Conservation (phyloP, 1,140 invertebrate species). For the Calycopis cecrops region DNA sequence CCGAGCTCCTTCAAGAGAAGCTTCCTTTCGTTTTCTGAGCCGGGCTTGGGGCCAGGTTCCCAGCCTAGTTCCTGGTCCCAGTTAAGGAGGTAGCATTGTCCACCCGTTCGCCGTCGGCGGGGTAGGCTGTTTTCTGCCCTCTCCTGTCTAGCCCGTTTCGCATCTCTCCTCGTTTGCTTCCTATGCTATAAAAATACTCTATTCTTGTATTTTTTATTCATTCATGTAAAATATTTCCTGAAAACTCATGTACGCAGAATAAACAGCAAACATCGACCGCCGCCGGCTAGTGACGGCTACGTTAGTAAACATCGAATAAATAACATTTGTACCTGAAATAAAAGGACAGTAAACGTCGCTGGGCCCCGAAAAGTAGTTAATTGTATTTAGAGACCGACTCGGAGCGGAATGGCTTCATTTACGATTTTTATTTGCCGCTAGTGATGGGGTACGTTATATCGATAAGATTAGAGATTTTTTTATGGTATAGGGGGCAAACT, state of each 20-base stretch:
- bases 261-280: not conserved
- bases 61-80: too few relatives aligned
- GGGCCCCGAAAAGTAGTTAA: constrained; percentile 69
- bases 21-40: too few relatives aligned
- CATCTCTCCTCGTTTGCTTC: too few relatives aligned
- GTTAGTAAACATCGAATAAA: constrained; percentile 44
- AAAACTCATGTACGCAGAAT: not conserved
- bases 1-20: too few relatives aligned
- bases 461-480: constrained; percentile 23
- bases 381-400: constrained; percentile 62
- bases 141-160: too few relatives aligned
- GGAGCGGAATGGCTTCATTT: constrained; percentile 70
- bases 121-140: too few relatives aligned
- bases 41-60: too few relatives aligned
- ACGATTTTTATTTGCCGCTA: constrained; percentile 70
- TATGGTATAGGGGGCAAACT: too few relatives aligned
- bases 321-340: constrained; percentile 68
- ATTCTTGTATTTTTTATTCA: not conserved
- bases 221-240: not conserved
- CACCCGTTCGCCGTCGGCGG: too few relatives aligned
- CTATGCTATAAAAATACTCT: too few relatives aligned
- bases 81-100: too few relatives aligned
- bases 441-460: constrained; percentile 32
- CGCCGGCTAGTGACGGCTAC: too few relatives aligned
- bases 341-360: constrained; percentile 65